phyloP scores from a whole-genome alignment of 2,888 invertebrate species.

The Ypsolopha scabrella region DNA sequence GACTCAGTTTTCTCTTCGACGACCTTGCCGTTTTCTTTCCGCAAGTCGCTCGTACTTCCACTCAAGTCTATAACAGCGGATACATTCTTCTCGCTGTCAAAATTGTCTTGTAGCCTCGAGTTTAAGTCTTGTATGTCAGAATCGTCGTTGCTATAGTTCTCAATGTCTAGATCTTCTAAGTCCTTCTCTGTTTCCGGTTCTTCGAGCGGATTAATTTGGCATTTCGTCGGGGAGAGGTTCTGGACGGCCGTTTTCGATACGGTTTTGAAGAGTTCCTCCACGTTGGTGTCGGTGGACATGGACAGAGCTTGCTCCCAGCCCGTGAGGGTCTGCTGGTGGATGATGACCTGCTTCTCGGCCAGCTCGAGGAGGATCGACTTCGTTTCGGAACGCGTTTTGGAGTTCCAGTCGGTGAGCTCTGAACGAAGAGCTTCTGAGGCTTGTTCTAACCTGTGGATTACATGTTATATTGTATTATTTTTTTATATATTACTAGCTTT shows the following conservation, averaged over 20 bases:
- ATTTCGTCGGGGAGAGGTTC: constrained; percentile 43
- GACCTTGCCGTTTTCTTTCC: not conserved
- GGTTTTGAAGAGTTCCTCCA: constrained; percentile 45
- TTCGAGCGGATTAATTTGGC: constrained; percentile 7
- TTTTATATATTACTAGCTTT: too few species aligned
- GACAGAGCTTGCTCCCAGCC: constrained; percentile 49
- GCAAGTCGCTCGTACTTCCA: not conserved
- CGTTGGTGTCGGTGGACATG: constrained; percentile 32
- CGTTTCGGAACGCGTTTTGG: constrained; percentile 43
- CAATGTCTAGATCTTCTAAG: constrained; percentile 29
- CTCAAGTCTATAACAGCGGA: not conserved
- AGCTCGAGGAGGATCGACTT: constrained; percentile 39
- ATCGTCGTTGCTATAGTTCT: constrained; percentile 23
- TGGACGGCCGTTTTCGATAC: constrained; percentile 51
- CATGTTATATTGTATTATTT: not conserved
- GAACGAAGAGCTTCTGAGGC: constrained; percentile 53
- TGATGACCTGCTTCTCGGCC: constrained; percentile 37
- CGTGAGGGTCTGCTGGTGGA: constrained; percentile 28
- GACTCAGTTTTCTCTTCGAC: not conserved
- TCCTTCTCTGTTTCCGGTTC: constrained; percentile 30
- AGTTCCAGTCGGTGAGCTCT: constrained; percentile 50
- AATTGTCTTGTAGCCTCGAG: not conserved
- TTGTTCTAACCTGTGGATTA: constrained; percentile 38
- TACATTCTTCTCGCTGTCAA: not conserved
- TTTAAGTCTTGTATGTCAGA: constrained; percentile 11